Base-by-base conservation (phyloP, 2,888 invertebrate species). In the Gasteruption jaculator region DNA sequence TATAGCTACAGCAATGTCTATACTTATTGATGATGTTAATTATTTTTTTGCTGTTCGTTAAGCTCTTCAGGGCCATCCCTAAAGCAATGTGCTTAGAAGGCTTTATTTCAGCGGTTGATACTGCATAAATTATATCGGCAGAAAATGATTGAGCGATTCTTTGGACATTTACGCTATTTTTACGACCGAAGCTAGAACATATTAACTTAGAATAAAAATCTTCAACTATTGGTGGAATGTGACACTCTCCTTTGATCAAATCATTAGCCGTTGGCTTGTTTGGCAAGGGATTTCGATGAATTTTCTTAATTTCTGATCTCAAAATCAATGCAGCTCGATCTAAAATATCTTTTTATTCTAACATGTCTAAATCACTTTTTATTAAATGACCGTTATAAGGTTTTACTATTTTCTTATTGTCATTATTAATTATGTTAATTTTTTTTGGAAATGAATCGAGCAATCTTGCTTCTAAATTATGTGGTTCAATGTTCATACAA, bases 1-100 rank as follows among this genome's bases (percentile, higher is more conserved):
- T 44, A 31, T 59, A 61, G 30, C 53, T 52, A 26, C 50, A 55
- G 25, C 54, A 56, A 40, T 61, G 60, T 5, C 54, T 53, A 39
- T 50, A 56, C 35, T 44, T 47, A 38, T 61, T 53, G 2, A 59
- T 19, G 21, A 59, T 58, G 24, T 53, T 35, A 6, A 60, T 45
- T 4, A 54, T 43, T 46, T 56, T 53, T 41, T 34, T 49, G 34
- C 54, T 56, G 27, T 50, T 55, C 0, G 54, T 58, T 27, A 56
- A 41, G 43, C 50, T 49, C 50, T 60, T 61, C 21, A 60, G 36
- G 19, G 54, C 44, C 34, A 60, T 41, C 22, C 59, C 60, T 10
- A 60, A 42, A 18, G 43, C 44, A 6, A 58, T 48, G 37, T 61
- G 58, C 27, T 61, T 60, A 11, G 55, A 51, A 3, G 58, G 44